These are phyloP conservation scores for Lasioglossum leucozonium DNA, from an alignment of 2,888 invertebrate species.

Conservation along the genomic window DNA sequence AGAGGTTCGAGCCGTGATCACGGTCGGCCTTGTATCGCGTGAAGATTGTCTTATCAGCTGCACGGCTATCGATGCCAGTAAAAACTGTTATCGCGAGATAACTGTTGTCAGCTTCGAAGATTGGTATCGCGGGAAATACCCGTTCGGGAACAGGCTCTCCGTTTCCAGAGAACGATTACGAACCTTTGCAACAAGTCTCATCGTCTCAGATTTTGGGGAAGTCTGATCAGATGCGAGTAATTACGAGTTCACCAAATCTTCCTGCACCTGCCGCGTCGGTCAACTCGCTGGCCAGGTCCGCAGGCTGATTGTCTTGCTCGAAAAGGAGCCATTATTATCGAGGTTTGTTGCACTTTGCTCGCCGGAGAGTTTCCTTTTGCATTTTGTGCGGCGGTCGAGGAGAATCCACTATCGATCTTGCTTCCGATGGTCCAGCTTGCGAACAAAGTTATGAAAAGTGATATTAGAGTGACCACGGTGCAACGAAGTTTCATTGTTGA, in stretches of 20 bases:
- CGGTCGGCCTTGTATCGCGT: constrained; percentile 28
- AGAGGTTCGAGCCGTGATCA: constrained; percentile 36
- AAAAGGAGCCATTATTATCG: constrained; percentile 73
- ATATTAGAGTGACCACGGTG: constrained; percentile 42
- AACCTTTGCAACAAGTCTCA: neutral
- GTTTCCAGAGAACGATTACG: neutral
- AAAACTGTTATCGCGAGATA: constrained; percentile 28
- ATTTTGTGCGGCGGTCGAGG: neutral
- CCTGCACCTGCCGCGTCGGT: constrained; percentile 76
- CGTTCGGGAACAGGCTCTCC: neutral
- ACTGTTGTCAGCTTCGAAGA: neutral
- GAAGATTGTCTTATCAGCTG: constrained; percentile 50
- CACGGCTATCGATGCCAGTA: constrained; percentile 24
- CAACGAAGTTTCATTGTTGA: constrained; percentile 27
- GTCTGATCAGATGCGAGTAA: no score
- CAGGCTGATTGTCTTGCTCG: constrained; percentile 63
- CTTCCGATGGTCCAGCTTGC: constrained; percentile 26
- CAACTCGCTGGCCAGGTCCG: constrained; percentile 69
- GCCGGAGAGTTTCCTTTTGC: neutral
- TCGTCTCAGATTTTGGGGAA: neutral
- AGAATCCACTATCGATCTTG: neutral
- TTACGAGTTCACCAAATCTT: constrained; percentile 66
- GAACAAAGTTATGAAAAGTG: constrained; percentile 29
- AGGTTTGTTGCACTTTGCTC: constrained; percentile 7
- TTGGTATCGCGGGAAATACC: neutral